Conservation (phyloP, 1,140 invertebrate genomes). For the Drosophila carrolli region DNA sequence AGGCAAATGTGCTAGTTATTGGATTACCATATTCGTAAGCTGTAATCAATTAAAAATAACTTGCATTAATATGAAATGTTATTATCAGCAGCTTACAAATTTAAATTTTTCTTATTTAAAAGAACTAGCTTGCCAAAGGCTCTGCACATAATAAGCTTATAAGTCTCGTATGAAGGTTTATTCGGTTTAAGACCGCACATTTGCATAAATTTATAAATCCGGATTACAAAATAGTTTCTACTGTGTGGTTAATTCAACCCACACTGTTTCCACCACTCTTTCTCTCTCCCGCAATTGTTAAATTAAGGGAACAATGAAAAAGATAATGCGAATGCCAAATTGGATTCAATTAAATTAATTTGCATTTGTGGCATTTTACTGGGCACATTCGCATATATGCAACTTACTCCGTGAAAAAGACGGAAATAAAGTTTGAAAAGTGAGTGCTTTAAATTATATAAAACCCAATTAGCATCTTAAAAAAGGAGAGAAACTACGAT, state of each 20-base stretch:
- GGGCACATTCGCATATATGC: slow-evolving; percentile 41
- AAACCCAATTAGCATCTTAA: slow-evolving; percentile 33
- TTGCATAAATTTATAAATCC: slow-evolving; percentile 19
- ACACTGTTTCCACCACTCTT: background rate
- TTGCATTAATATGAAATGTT: too few relatives aligned
- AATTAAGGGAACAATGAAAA: slow-evolving; percentile 39
- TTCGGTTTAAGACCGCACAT: slow-evolving; percentile 9
- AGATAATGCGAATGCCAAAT: slow-evolving; percentile 58
- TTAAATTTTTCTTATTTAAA: background rate
- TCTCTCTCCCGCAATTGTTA: slow-evolving; percentile 22
- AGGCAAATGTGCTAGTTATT: too few relatives aligned
- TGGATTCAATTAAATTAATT: slow-evolving; percentile 74
- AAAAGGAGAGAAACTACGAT: background rate
- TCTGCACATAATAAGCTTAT: slow-evolving; percentile 17
- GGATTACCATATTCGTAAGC: too few relatives aligned
- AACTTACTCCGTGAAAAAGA: slow-evolving; percentile 17
- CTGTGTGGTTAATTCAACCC: slow-evolving; percentile 17
- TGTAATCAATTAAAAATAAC: too few relatives aligned
- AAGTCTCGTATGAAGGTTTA: slow-evolving; percentile 7
- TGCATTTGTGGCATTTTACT: slow-evolving; percentile 56
- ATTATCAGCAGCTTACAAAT: too few relatives aligned
- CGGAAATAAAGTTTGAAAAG: slow-evolving; percentile 47
- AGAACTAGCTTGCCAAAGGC: too few relatives aligned
- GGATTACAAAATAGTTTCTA: slow-evolving; percentile 41
- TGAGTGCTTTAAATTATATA: slow-evolving; percentile 49